A percentile compares a stretch with the other conserved stretches of the same genome.
Conservation (phyloP, 2,113 vertebrate species). For the Coregonus clupeaformis region DNA sequence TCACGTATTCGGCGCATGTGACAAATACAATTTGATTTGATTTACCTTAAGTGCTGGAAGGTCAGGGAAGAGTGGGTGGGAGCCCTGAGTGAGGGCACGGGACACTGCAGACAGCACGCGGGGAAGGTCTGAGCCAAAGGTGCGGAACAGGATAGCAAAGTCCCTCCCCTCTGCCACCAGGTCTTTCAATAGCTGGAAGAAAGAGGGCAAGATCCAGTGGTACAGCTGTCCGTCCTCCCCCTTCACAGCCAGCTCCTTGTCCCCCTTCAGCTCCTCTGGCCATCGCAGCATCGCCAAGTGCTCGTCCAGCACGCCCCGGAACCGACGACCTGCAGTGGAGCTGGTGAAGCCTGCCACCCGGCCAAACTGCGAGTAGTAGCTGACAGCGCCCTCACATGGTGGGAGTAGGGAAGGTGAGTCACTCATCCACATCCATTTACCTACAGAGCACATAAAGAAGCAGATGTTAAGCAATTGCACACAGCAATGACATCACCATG, state of each 20-base stretch:
- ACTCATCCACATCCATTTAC: slow-evolving; percentile 86
- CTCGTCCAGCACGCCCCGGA: slow-evolving; percentile 67
- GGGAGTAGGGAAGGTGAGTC: slow-evolving; percentile 75
- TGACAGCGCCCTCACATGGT: slow-evolving; percentile 74
- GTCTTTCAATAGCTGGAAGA: slow-evolving; percentile 81
- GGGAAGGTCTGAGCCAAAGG: slow-evolving; percentile 82
- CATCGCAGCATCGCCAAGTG: slow-evolving; percentile 81
- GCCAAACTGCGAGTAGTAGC: slow-evolving; percentile 79
- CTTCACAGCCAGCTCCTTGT: slow-evolving; percentile 68
- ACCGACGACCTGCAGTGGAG: slow-evolving; percentile 64
- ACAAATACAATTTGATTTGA: no score
- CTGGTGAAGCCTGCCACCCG: slow-evolving; percentile 73
- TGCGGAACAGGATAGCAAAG: slow-evolving; percentile 82
- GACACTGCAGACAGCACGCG: slow-evolving; percentile 67
- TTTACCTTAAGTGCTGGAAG: slow-evolving; percentile 73
- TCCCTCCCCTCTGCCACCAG: slow-evolving; percentile 68
- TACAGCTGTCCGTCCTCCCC: slow-evolving; percentile 74
- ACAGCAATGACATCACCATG: background rate
- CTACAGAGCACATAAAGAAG: slow-evolving; percentile 55
- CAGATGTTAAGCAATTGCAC: background rate
- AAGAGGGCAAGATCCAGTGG: slow-evolving; percentile 86
- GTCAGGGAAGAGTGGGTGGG: slow-evolving; percentile 81
- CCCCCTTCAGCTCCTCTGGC: slow-evolving; percentile 63
- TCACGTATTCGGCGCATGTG: no score
- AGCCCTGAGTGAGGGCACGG: slow-evolving; percentile 69